Evolutionary conservation across 2,888 invertebrate species (phyloP), one percentile per base, ranked within the genome.

Genomic region (Pseudoips prasinana): DNA sequence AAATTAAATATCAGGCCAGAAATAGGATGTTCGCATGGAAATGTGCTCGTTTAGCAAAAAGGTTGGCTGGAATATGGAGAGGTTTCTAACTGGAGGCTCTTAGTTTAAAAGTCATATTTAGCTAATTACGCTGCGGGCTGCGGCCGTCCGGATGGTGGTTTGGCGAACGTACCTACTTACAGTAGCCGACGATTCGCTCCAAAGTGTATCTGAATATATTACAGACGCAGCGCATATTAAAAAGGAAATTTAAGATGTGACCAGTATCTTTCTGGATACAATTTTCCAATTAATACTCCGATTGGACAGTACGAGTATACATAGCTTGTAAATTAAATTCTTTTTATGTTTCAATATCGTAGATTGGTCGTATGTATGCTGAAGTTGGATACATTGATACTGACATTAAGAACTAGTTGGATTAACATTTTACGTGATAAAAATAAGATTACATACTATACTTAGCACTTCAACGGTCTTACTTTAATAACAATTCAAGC

Each of bases 101-200:
- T 74, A 73, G 76, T 80, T 81, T 78, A 74, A 79, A 82, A 81
- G 80, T 80, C 74, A 79, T 82, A 83, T 83, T 80, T 77, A 78
- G 78, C 78, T 82, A 84, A 84, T 83, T 82, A 82, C 69, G 63
- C 58, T 66, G 70, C 64, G 73, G 67, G 58, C 57, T 59, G 73
- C 58, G 68, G 73, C 59, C 59, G 69, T 55, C 56, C 64, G 58
- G 55, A 53, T 47, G 61, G 61, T 59, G 63, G 69, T 60, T 59
- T 55, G 62, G 63, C 60, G 57, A 47, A 61, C 56, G 20, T 20
- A n/a, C 50, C 59, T 47, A n/a, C n/a, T n/a, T n/a, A n/a, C n/a
- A n/a, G n/a, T n/a, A 58, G 47, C 54, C 51, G 56, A 61, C 63
- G 57, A 72, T 67, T 62, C 58, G 46, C 55, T 64, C 51, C 40